Conservation (phyloP, 1,140 invertebrate genomes). For the Batillaria attramentaria region DNA sequence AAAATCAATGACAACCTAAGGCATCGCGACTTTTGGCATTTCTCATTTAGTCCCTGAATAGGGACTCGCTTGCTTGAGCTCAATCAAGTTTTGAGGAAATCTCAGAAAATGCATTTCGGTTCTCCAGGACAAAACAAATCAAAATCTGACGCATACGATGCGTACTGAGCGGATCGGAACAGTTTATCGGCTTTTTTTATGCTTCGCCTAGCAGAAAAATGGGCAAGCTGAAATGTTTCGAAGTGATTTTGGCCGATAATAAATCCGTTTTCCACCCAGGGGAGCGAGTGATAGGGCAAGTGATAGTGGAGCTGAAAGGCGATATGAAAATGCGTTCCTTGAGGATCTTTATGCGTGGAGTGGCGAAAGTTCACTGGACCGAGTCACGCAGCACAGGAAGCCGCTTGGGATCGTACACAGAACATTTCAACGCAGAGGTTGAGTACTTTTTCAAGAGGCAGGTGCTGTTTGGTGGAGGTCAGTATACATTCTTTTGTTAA, state of each 20-base stretch:
- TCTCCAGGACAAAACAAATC: conserved; percentile 20
- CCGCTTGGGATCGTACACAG: conserved; percentile 73
- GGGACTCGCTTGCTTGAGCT: too few species aligned
- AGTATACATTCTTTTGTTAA: conserved; percentile 32
- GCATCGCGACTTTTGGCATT: too few species aligned
- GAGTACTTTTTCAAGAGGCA: conserved; percentile 74
- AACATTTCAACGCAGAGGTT: conserved; percentile 74
- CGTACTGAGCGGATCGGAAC: background rate
- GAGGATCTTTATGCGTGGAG: conserved; percentile 72
- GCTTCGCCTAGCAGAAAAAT: conserved; percentile 53
- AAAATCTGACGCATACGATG: conserved; percentile 7
- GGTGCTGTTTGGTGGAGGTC: conserved; percentile 73
- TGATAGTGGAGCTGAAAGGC: conserved; percentile 73
- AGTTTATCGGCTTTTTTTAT: background rate
- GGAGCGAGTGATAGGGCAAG: conserved; percentile 71
- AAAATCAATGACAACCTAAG: too few species aligned
- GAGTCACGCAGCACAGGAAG: conserved; percentile 74
- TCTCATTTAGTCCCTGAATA: too few species aligned
- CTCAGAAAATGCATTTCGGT: conserved; percentile 18
- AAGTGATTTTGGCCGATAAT: conserved; percentile 71
- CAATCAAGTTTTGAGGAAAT: background rate
- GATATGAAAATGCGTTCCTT: conserved; percentile 73
- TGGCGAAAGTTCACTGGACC: conserved; percentile 75
- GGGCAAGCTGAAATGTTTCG: conserved; percentile 74
- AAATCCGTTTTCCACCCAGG: conserved; percentile 74